Conservation (phyloP, 2,113 vertebrate species). For the Myotis lucifugus region DNA sequence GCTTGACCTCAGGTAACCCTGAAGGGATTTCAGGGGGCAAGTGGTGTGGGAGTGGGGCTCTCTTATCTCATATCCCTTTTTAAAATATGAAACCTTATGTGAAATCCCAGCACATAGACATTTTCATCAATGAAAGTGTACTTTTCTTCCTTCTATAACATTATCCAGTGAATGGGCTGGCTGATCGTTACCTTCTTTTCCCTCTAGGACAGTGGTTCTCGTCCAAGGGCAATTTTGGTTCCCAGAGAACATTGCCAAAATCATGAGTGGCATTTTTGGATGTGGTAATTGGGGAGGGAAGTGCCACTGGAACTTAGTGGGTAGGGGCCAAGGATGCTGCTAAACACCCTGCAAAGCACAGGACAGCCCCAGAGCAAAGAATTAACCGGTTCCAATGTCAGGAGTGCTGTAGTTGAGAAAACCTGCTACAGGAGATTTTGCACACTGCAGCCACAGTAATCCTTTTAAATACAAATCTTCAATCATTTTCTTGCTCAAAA, state of each 20-base stretch:
- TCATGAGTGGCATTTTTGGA: background rate
- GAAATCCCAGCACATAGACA: background rate
- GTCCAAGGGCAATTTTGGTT: background rate
- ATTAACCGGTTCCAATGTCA: background rate
- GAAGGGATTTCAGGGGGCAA: constrained; percentile 1
- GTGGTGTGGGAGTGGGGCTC: background rate
- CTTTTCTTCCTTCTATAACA: background rate
- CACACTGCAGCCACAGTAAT: background rate
- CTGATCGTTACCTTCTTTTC: constrained; percentile 2
- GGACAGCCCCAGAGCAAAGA: background rate
- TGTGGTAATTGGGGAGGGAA: background rate
- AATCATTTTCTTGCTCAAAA: background rate
- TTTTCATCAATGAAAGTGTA: background rate
- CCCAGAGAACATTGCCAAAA: background rate
- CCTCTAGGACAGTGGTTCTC: background rate
- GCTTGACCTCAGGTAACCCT: constrained; percentile 69
- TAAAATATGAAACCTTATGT: background rate
- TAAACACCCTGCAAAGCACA: background rate
- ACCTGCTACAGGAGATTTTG: background rate
- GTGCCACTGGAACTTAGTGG: background rate
- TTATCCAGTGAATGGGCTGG: background rate
- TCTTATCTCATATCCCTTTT: background rate
- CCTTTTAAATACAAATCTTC: background rate
- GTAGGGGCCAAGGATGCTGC: background rate
- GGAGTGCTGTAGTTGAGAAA: background rate